Percentiles rank a stretch among this genome's conserved stretches.
Conservation (phyloP, 2,888 invertebrate species). For the Cerceris rybyensis region DNA sequence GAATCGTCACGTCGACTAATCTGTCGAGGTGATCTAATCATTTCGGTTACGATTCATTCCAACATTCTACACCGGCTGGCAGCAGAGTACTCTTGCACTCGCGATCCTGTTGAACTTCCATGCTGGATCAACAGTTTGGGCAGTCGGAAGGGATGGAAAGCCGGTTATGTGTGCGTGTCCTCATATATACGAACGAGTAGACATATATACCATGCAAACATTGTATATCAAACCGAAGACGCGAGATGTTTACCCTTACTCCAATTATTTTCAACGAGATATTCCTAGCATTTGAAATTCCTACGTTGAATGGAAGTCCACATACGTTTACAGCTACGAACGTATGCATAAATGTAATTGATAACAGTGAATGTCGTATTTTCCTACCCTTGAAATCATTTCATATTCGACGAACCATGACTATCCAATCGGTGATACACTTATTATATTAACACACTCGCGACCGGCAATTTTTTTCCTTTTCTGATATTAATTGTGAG, state of each 20-base stretch:
- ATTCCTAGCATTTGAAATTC: conserved; percentile 29
- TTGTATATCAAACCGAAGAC: conserved; percentile 30
- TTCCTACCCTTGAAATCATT: too few relatives aligned
- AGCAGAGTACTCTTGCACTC: conserved; percentile 47
- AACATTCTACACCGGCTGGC: conserved; percentile 45
- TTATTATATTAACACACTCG: too few relatives aligned
- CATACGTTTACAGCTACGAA: conserved; percentile 8
- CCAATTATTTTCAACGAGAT: conserved; percentile 42
- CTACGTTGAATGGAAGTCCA: conserved; percentile 6
- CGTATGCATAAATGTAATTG: conserved; percentile 13
- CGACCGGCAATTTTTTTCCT: too few relatives aligned
- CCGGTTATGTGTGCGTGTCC: not conserved
- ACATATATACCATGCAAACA: conserved; percentile 27
- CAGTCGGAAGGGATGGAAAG: conserved; percentile 24
- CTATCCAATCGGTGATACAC: too few relatives aligned
- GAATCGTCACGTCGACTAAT: conserved; percentile 4
- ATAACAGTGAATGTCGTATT: not conserved
- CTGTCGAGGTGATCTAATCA: conserved; percentile 45
- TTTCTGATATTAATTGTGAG: too few relatives aligned
- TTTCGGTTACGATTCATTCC: conserved; percentile 46
- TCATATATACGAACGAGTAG: conserved; percentile 13
- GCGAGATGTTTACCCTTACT: conserved; percentile 39
- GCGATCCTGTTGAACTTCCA: conserved; percentile 48
- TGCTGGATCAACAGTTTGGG: conserved; percentile 57
- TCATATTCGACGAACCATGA: too few relatives aligned